Base-by-base conservation (phyloP, 2,797 vertebrate species). In the Chaenodraco wilsoni region DNA sequence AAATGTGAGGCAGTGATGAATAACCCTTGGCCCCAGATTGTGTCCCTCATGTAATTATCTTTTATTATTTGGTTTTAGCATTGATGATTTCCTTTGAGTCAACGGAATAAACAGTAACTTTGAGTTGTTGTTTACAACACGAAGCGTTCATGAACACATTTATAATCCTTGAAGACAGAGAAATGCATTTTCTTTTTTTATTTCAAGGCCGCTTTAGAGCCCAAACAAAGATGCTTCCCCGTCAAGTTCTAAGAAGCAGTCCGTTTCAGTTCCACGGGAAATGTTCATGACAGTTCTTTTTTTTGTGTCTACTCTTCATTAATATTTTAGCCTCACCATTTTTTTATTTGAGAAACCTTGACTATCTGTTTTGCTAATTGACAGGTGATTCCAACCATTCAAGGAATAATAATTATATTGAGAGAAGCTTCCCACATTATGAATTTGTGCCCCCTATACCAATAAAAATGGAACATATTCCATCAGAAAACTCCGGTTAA, bases 1-100 rank as follows among this genome's bases (percentile, higher is more conserved):
- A 69, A 54, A 86, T 84, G 64, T 23, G 70, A 74, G 66, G 59
- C 44, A 27, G 64, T 74, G 74, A 82, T 71, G 57, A 40, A 75
- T 69, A 33, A 46, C 64, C 63, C 41, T 16, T 19, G 56, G 1
- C 62, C 15, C n/a, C 21, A 50, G 64, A 46, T 74, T 40, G 9
- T 56, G 54, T 41, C 43, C 63, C 50, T 5, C 4, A 16, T 62
- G 52, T 21, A 61, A 74, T 63, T 45, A 45, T 69, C 23, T 37
- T 14, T 37, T 27, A 44, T 51, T 27, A 21, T 59, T 58, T 44
- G 43, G n/a, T 5, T 56, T 37, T 17, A n/a, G 52, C 54, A 15
- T 19, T 19, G 9, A 69, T 41, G 16, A 33, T 63, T 16, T 63
- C 12, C 17, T 54, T 13, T 44, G 37, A 65, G 58, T 61, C n/a